These are phyloP conservation scores for Vespertilio murinus DNA, from an alignment of 2,797 vertebrate genomes.

Conservation along the genomic window DNA sequence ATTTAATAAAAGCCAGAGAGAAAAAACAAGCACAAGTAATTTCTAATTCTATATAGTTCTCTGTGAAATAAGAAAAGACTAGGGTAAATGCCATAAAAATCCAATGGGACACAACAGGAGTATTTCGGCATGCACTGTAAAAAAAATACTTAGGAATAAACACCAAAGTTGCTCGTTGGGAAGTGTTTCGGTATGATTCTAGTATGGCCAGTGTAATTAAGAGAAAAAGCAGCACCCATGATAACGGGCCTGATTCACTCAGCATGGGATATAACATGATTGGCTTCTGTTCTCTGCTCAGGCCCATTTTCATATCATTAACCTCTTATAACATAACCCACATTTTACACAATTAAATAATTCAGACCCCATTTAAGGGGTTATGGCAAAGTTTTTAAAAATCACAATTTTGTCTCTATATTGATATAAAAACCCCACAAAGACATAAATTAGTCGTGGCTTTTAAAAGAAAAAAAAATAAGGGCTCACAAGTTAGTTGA, in stretches of 20 bases:
- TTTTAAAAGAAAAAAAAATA: slow-evolving; percentile 19
- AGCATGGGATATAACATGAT: not conserved
- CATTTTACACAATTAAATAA: not conserved
- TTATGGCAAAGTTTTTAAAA: slow-evolving; percentile 18
- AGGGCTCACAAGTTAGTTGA: not conserved
- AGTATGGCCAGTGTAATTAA: not conserved
- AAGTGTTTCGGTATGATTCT: not conserved
- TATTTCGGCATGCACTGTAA: not conserved
- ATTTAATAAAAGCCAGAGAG: not conserved
- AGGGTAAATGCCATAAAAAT: not conserved
- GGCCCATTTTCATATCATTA: not conserved
- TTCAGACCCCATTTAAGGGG: not conserved
- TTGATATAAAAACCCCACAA: not conserved
- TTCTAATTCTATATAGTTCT: not conserved
- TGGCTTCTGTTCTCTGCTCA: not conserved
- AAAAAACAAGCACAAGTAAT: slow-evolving; percentile 38
- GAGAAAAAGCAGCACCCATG: not conserved
- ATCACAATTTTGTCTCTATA: not conserved
- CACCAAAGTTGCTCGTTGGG: not conserved
- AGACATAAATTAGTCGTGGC: not conserved
- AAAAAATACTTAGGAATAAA: slow-evolving; percentile 37
- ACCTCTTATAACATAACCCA: not conserved
- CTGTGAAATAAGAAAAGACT: not conserved
- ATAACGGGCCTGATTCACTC: not conserved
- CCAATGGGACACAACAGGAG: not conserved